Evolutionary conservation across 2,888 invertebrate species (phyloP), one percentile per base, ranked within the genome.

Genomic region (Arctia plantaginis): DNA sequence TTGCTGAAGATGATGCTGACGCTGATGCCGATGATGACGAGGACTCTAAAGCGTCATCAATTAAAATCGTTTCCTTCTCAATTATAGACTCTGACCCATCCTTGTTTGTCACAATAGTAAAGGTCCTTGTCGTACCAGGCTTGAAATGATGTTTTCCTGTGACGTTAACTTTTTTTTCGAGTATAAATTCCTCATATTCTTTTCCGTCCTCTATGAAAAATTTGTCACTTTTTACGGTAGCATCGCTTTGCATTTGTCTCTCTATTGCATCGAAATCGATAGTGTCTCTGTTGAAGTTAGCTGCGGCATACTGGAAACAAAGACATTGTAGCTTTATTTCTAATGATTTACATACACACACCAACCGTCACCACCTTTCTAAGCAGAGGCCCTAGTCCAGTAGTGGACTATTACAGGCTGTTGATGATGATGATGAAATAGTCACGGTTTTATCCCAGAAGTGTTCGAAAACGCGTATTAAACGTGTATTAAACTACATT

Each of bases 1-100:
- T 4, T 18, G 73, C 65, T 15, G 65, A 20, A 55, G 69, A 35
- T 3, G 69, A 44, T 39, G 41, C 39, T 18, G 65, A 39, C 12
- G 59, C 27, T 51, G 59, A 41, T 3, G 15, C n/a, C 20, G 65
- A 39, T 51, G 69, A 39, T 10, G 69, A 62, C 13, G 23, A 27
- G 4, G 66, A 62, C 6, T 51, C 6, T 55, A 47, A 35, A 10
- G 7, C 15, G 59, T 62, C 7, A 30, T 62, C 27, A 23, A 64
- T 3, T 1, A 51, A 0, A 35, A 62, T 15, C 3, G 1, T 62
- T 0, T 94, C 93, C 79, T 91, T 87, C 82, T 94, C 93, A n/a
- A 79, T 81, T 13, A 94, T 82, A 0, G 69, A 80, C 80, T 92
- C 89, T 20, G 88, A 82, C 7, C 94, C 94, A 0, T 65, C 23